phyloP scores from a whole-genome alignment of 2,797 vertebrate genomes.

The Pseudocheirus occidentalis region DNA sequence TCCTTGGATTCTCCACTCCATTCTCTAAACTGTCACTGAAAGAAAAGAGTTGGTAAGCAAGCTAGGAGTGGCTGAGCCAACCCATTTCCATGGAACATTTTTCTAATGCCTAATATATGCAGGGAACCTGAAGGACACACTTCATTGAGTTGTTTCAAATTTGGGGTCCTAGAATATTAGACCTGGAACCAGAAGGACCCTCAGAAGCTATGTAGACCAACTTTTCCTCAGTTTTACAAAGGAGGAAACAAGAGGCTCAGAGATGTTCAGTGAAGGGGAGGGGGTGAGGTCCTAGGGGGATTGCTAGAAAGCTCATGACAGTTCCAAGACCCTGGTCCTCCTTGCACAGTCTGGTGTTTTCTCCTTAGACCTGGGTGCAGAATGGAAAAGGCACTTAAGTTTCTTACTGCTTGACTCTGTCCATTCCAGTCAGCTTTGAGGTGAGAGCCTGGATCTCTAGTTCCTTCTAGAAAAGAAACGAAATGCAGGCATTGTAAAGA shows the following conservation, averaged over 20 bases:
- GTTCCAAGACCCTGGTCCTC: background rate
- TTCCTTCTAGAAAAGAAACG: background rate
- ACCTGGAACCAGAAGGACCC: background rate
- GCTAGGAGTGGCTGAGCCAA: background rate
- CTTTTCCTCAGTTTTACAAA: background rate
- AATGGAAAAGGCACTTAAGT: background rate
- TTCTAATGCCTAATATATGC: background rate
- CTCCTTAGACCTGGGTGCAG: background rate
- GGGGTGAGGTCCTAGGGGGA: background rate
- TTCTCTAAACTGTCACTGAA: background rate
- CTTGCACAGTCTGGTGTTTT: background rate
- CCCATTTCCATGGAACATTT: background rate
- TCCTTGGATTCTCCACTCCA: background rate
- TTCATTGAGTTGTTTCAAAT: background rate
- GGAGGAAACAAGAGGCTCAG: background rate
- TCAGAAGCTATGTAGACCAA: background rate
- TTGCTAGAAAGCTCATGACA: background rate
- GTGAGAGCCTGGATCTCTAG: background rate
- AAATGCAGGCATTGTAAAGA: background rate
- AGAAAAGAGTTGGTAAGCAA: background rate
- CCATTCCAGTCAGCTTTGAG: background rate
- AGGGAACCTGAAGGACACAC: background rate
- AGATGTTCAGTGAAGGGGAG: background rate
- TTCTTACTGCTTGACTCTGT: background rate
- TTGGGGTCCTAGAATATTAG: background rate